Evolutionary conservation across 2,888 invertebrate species (phyloP), one percentile per base, ranked within the genome.

Genomic region (Altica lythri): DNA sequence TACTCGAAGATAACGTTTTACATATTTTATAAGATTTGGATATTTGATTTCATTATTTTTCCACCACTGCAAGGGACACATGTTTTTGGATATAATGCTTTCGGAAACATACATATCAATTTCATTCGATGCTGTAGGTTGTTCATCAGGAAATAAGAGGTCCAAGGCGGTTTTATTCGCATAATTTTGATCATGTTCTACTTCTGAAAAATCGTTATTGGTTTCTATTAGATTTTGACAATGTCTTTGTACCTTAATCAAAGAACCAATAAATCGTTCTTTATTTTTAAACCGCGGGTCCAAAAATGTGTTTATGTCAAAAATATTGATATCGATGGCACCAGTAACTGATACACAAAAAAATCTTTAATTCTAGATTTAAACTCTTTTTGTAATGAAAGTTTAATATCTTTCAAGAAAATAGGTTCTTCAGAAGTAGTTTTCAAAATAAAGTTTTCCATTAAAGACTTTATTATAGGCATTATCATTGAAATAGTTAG

Each of bases 201-300:
- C 30, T 4, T 4, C 30, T 30, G n/a, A 9, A n/a, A 12, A n/a
- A n/a, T n/a, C 12, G 4, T 30, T n/a, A 30, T 9, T n/a, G 3
- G 30, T 6, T 30, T 30, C 12, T 30, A 22, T 56, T 30, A 49
- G 32, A 49, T 49, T 49, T 32, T 49, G 13, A 43, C 38, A 57
- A 35, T 35, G 18, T 46, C 14, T 37, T 53, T 53, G 4, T 30
- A 19, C 22, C 35, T 53, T 49, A 6, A 57, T 13, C 2, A 30
- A 30, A 40, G 55, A 37, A 25, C 57, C 50, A 19, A 40, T 40
- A 22, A 49, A 50, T 43, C 40, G 35, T 50, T 57, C 54, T 32
- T 45, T 54, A 37, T 55, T 55, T 54, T 57, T 54, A 34, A 50
- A 57, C 8, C 57, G 22, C 10, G 57, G 54, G 51, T 57, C 51